Conservation (phyloP, 2,797 vertebrate genomes). For the Sebastes itinus region DNA sequence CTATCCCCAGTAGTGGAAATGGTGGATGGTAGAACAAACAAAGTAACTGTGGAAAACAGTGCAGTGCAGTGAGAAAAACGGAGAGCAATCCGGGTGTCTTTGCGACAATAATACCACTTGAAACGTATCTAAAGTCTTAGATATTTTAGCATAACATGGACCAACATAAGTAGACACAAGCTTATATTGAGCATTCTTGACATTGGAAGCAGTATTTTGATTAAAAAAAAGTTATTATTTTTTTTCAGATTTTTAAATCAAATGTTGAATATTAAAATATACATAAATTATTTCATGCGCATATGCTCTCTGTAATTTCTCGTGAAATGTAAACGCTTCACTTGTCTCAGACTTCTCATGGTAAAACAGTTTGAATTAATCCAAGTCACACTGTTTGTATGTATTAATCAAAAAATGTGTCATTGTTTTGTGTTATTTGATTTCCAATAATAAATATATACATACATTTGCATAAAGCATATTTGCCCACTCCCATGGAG, state of each 20-base stretch:
- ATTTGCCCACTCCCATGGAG: too few species aligned
- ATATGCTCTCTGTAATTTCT: not conserved
- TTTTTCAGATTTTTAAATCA: not conserved
- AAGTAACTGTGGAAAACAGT: too few species aligned
- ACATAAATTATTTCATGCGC: not conserved
- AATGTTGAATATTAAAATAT: not conserved
- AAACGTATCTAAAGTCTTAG: not conserved
- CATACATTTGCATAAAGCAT: too few species aligned
- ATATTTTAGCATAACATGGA: not conserved
- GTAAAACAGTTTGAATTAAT: constrained; percentile 2
- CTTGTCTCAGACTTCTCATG: not conserved
- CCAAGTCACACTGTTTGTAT: not conserved
- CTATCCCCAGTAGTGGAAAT: not conserved
- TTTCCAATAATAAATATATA: too few species aligned
- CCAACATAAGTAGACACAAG: not conserved
- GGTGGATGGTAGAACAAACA: too few species aligned
- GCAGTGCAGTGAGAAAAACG: not conserved
- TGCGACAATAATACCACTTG: not conserved
- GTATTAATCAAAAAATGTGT: not conserved
- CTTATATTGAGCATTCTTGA: not conserved
- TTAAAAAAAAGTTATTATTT: not conserved
- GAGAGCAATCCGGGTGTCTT: not conserved
- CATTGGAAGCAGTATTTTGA: not conserved
- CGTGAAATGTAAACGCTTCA: not conserved
- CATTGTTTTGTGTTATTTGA: too few species aligned